phyloP scores from a whole-genome alignment of 2,797 vertebrate species.

The Platalea minor region DNA sequence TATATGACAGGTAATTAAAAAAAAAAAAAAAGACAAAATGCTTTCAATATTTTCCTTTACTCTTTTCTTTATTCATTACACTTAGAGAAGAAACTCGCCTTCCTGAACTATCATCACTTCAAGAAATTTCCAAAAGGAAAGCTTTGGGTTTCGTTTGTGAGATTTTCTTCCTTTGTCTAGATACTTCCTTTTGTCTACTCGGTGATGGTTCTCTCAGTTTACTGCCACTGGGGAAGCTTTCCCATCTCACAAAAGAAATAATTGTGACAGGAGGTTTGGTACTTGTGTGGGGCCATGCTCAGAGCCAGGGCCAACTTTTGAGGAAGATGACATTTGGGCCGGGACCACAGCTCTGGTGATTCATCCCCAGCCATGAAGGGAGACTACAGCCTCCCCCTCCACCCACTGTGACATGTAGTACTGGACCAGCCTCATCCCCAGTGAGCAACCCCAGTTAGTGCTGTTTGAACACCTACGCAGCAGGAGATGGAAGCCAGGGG shows the following conservation, averaged over 20 bases:
- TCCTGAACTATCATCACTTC: neutral
- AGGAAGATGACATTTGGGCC: neutral
- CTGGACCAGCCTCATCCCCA: neutral
- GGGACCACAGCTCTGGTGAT: neutral
- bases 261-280: neutral
- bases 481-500: neutral
- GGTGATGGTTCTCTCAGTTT: neutral
- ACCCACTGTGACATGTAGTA: neutral
- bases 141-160: neutral
- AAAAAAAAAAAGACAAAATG: neutral
- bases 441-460: fast-evolving
- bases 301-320: neutral
- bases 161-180: neutral
- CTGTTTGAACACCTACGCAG: fast-evolving
- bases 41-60: neutral
- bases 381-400: neutral
- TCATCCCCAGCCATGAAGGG: neutral
- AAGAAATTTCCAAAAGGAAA: neutral
- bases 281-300: fast-evolving
- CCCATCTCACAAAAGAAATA: neutral
- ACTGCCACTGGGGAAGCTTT: neutral
- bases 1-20: neutral
- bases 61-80: neutral
- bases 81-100: neutral
- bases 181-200: neutral